A percentile compares a stretch with the other conserved stretches of the same genome.
phyloP scores from a whole-genome alignment of 2,797 vertebrate species.

The Lacerta viridis region DNA sequence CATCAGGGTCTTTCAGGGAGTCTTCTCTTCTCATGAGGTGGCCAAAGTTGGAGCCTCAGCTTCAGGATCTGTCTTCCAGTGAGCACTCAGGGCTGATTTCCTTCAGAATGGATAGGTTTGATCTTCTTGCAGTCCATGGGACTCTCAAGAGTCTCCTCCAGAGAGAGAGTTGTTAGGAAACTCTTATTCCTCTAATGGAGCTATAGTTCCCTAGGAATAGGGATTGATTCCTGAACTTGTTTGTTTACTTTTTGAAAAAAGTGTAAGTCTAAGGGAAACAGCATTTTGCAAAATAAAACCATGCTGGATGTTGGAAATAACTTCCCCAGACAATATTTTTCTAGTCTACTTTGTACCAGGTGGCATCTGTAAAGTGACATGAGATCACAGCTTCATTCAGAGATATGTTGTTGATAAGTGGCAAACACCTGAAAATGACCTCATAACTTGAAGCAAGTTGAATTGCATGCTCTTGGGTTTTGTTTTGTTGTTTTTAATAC shows the following conservation, averaged over 20 bases:
- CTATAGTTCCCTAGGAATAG: too few species aligned
- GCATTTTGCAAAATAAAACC: neutral
- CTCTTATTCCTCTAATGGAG: too few species aligned
- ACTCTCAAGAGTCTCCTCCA: too few species aligned
- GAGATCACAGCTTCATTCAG: neutral
- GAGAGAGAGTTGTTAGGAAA: too few species aligned
- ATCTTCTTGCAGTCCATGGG: too few species aligned
- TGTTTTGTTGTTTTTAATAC: neutral
- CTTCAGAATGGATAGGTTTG: too few species aligned
- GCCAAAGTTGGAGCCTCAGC: too few species aligned
- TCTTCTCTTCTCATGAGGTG: too few species aligned
- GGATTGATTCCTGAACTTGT: too few species aligned
- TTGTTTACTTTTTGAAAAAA: neutral
- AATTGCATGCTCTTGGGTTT: constrained; percentile 39
- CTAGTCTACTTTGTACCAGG: neutral
- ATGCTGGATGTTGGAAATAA: neutral
- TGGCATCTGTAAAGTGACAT: neutral
- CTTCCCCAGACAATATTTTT: neutral
- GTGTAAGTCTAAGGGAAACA: neutral
- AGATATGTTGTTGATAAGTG: neutral
- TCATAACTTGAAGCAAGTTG: neutral
- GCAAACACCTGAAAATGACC: neutral
- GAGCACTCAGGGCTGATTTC: too few species aligned
- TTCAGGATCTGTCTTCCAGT: too few species aligned
- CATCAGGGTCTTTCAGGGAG: too few species aligned